phyloP scores from a whole-genome alignment of 2,888 invertebrate genomes.

The Entomobrya multifasciata region DNA sequence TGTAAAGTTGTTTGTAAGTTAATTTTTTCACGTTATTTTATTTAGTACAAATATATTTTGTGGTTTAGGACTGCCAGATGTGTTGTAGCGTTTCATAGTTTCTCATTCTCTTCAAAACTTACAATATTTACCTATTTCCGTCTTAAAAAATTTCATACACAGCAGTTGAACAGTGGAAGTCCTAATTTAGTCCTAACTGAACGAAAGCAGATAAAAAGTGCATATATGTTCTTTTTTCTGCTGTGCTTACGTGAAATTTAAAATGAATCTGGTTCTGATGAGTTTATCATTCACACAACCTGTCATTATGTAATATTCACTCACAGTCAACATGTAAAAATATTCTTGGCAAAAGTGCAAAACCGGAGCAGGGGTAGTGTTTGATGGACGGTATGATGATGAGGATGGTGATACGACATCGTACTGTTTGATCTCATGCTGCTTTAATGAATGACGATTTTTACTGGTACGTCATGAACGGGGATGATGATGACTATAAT shows the following conservation, averaged over 20 bases:
- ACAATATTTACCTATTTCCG: not conserved
- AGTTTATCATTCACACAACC: slow-evolving; percentile 23
- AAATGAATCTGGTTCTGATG: not conserved
- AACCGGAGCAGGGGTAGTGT: not conserved
- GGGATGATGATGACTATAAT: not conserved
- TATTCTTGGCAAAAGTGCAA: slow-evolving; percentile 57
- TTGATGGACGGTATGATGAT: too few relatives aligned
- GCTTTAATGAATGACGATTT: not conserved
- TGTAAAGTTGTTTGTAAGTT: not conserved
- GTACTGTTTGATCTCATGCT: not conserved
- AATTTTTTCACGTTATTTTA: not conserved
- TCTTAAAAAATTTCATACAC: too few relatives aligned
- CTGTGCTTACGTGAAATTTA: not conserved
- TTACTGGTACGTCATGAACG: not conserved
- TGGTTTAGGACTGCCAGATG: not conserved
- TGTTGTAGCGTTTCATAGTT: not conserved
- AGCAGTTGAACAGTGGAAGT: too few relatives aligned
- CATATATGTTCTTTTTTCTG: not conserved
- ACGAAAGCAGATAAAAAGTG: not conserved
- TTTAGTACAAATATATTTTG: too few relatives aligned
- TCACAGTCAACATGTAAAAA: not conserved
- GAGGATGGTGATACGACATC: too few relatives aligned
- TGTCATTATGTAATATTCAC: slow-evolving; percentile 42
- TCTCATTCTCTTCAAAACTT: not conserved
- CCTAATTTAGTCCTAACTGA: not conserved